Base-by-base conservation (phyloP, 2,888 invertebrate genomes). In the Tanypteryx hageni region DNA sequence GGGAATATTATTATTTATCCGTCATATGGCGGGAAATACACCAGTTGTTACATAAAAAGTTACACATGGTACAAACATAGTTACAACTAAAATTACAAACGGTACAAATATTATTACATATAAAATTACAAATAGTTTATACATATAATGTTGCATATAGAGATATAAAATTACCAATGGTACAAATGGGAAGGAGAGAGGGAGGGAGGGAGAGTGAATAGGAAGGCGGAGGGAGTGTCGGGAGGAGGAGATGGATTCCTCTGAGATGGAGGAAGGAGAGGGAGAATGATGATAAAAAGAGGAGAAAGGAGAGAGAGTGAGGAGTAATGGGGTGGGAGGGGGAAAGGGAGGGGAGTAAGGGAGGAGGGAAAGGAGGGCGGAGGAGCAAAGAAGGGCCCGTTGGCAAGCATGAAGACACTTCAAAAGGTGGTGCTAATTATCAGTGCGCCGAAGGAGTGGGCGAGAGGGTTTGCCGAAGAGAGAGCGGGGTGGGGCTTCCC, bases 341-440 rank as follows among this genome's bases (percentile, higher is more conserved):
- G 64, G 22, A 31, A 31, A 18, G 22, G 31, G 27, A 31, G 44
- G 61, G 22, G 86, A 22, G 27, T 27, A 8, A 27, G 16, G 27
- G 18, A 61, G 61, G 61, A 27, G 61, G 83, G n/a, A n/a, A n/a
- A 86, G 59, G 59, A 86, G 16, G 64, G 64, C 16, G 22, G 68
- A 22, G 22, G 58, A 85, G 61, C 11, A 57, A 18, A 85, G 89
- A 56, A 89, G 89, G 89, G 89, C 44, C 64, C 68, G 64, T 89
- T 89, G 89, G 89, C 89, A 89, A 89, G 89, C 89, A 89, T 89
- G 89, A 64, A 89, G 89, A 89, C 89, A 89, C 89, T 89, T 89
- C 89, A 89, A 89, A 89, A 89, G 89, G 89, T 89, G 89, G 89
- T 89, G 89, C 89, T 89, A 89, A 89, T 89, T 89, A 89, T 68